Base-by-base conservation (phyloP, 2,797 vertebrate species). In the Cynopterus sphinx region DNA sequence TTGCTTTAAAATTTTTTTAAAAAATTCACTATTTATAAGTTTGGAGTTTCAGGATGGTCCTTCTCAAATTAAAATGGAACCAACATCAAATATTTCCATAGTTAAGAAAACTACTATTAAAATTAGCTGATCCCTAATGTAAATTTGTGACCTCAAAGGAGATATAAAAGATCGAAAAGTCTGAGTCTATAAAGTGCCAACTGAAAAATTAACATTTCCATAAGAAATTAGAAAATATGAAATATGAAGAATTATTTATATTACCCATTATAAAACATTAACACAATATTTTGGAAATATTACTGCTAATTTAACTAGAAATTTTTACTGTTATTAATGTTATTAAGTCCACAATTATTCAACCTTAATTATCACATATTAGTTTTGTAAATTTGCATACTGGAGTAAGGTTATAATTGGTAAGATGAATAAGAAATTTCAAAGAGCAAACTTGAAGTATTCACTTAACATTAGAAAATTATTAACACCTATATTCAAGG, bases 31-130 rank as follows among this genome's bases (percentile, higher is more conserved):
- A 84, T 71, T 74, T 90, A 22, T 39, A 93, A 12, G 77, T 88
- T 68, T 63, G 13, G 16, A 81, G 85, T 93, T 95, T 92, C 17
- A 86, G 28, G 39, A 85, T 65, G 22, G 65, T 67, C 31, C 16
- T 15, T 88, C 36, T 78, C 89, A 91, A 96, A 92, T 28, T 75
- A 93, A 97, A 93, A 89, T 65, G 55, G 15, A 88, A 21, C 4
- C 4, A 85, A 71, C 24, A 91, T 31, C n/a, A 94, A 70, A 31
- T 89, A n/a, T 82, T 28, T 81, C 82, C 74, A 65, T 53, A 91
- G 36, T 68, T 90, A 83, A 85, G 3, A 83, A 93, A 84, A 94
- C 6, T 74, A 85, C 31, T 57, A 75, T 75, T 43, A 89, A 63
- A 81, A 91, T 70, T 74, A 90, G 41, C 13, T 81, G 39, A 59